Evolutionary conservation across 1,140 invertebrate genomes (phyloP).

Genomic region (Trigoniulus corallinus): DNA sequence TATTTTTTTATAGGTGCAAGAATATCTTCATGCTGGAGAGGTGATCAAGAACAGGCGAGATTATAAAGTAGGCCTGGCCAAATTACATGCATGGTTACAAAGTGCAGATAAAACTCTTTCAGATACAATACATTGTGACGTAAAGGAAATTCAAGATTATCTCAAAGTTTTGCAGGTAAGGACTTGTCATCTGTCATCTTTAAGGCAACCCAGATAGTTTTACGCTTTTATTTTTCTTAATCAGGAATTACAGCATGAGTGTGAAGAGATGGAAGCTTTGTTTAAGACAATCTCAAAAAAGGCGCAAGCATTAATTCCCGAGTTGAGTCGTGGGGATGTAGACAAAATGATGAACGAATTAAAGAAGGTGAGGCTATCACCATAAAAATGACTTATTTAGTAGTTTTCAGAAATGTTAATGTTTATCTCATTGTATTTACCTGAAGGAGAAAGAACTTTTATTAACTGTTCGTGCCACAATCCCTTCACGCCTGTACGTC

Average conservation of each 20-base stretch:
- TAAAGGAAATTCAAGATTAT: constrained; percentile 57
- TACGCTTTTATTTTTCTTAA: constrained; percentile 5
- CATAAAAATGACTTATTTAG: background rate
- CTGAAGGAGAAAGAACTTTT: constrained; percentile 44
- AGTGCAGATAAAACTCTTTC: constrained; percentile 51
- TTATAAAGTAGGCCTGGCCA: constrained; percentile 54
- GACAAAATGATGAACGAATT: constrained; percentile 74
- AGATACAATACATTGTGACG: constrained; percentile 48
- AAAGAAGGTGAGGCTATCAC: constrained; percentile 46
- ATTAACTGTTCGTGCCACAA: constrained; percentile 57
- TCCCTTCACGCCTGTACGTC: constrained; percentile 58
- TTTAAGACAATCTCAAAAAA: constrained; percentile 78
- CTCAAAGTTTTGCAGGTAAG: constrained; percentile 53
- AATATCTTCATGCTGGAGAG: constrained; percentile 75
- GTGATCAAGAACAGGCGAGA: constrained; percentile 62
- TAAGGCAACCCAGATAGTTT: background rate
- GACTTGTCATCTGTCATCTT: too few relatives aligned
- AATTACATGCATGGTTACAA: constrained; percentile 56
- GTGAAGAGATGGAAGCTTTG: constrained; percentile 69
- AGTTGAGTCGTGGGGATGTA: constrained; percentile 75
- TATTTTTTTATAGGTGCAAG: constrained; percentile 39
- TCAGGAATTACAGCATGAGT: constrained; percentile 49
- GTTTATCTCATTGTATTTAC: constrained; percentile 5
- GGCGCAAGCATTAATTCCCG: constrained; percentile 75
- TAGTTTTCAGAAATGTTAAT: background rate